Percentiles rank a stretch among this genome's conserved stretches.
Conservation (phyloP, 2,113 vertebrate species). For the Henicopernis longicauda region DNA sequence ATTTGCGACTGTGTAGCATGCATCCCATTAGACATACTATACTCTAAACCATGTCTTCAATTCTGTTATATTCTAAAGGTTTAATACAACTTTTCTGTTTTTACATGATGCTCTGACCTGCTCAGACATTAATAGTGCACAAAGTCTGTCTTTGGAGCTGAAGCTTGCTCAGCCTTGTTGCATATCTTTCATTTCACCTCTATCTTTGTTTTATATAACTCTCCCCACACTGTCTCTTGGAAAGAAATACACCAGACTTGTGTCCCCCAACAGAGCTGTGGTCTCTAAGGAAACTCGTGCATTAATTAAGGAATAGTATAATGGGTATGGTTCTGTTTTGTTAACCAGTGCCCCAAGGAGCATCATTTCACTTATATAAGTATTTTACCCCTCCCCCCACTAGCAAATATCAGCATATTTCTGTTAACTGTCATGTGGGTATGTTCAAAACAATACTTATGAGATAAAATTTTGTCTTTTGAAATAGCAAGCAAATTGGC, state of each 20-base stretch:
- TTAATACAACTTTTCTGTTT: neutral
- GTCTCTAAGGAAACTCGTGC: conserved; percentile 47
- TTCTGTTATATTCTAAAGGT: neutral
- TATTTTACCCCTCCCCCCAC: neutral
- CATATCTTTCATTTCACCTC: conserved; percentile 41
- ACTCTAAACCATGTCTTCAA: neutral
- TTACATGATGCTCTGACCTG: neutral
- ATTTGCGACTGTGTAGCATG: neutral
- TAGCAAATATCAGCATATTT: conserved; percentile 32
- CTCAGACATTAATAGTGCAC: neutral
- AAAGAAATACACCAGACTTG: conserved; percentile 41
- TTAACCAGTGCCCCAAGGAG: conserved; percentile 44
- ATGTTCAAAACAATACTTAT: conserved; percentile 18
- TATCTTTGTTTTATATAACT: conserved; percentile 36
- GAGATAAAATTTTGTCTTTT: conserved; percentile 50
- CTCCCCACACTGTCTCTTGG: neutral
- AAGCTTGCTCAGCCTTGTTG: neutral
- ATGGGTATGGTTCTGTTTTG: conserved; percentile 42
- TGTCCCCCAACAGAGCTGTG: conserved; percentile 56
- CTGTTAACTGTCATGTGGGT: conserved; percentile 18
- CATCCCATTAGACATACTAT: neutral
- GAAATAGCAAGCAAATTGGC: conserved; percentile 37
- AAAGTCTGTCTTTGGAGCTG: neutral
- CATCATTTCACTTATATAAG: conserved; percentile 21
- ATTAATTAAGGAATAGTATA: conserved; percentile 54